Base-by-base conservation (phyloP, 2,797 vertebrate genomes). In the Muraenolepis orangiensis region DNA sequence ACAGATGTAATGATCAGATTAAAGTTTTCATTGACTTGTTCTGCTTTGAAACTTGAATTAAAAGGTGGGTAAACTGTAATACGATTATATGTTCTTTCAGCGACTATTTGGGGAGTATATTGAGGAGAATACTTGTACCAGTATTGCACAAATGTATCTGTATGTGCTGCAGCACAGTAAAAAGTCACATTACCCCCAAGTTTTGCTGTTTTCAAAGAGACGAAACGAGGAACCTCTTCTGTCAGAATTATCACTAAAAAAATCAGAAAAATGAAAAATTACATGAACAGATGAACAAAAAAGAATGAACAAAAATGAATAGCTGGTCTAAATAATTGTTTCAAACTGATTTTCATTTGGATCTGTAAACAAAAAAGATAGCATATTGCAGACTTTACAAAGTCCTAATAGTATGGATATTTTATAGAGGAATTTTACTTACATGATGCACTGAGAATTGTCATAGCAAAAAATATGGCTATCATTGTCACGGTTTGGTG, bases 371-470 rank as follows among this genome's bases (percentile, higher is more conserved):
- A 57, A 57, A 57, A 57, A 57, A 42, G 12, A 42, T 4, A 46
- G 4, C 14, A 20, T 46, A 46, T 5, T 46, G 42, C 42, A 46
- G 42, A 20, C 16, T 16, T 8, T 57, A n/a, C 6, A 57, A 57
- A 57, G 51, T 57, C 51, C n/a, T n/a, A n/a, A n/a, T n/a, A n/a
- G n/a, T n/a, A n/a, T 23, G 23, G n/a, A 20, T 7, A 57, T 57
- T 57, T n/a, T n/a, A n/a, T n/a, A n/a, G n/a, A 57, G 51, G 51
- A 57, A 57, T 57, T 57, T 57, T 57, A 57, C 51, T 57, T 57
- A 57, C 51, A 57, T 57, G 51, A 57, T 14, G 20, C 51, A n/a
- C 20, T 57, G 6, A 57, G 20, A 7, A 57, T 57, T 57, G 51
- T 57, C 20, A 57, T n/a, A 8, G 20, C 20, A 23, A 57, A 57